Percentiles rank a stretch among this genome's conserved stretches.
phyloP scores from a whole-genome alignment of 1,140 invertebrate genomes.

The Acromyrmex heyeri region DNA sequence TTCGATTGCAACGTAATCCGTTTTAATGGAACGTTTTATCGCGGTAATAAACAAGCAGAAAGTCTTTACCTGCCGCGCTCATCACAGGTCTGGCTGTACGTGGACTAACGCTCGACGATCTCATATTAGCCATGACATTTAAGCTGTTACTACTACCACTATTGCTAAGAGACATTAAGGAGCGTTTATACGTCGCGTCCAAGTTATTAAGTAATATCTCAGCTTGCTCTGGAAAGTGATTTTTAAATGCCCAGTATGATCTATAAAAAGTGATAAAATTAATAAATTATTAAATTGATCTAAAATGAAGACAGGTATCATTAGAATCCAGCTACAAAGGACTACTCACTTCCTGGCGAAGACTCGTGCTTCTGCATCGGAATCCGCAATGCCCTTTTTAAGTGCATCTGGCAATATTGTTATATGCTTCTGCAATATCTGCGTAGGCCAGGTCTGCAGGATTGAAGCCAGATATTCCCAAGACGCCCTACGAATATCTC shows the following conservation, averaged over 20 bases:
- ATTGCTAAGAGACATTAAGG: slow-evolving; percentile 88
- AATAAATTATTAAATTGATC: neutral
- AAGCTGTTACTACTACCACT: slow-evolving; percentile 87
- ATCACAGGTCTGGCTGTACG: slow-evolving; percentile 81
- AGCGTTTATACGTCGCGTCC: slow-evolving; percentile 94
- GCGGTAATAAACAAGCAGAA: neutral
- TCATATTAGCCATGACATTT: slow-evolving; percentile 79
- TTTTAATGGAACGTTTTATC: slow-evolving; percentile 3
- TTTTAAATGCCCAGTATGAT: slow-evolving; percentile 96
- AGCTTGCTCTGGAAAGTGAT: slow-evolving; percentile 96
- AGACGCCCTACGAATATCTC: slow-evolving; percentile 94
- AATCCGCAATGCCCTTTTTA: slow-evolving; percentile 96
- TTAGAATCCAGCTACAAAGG: neutral
- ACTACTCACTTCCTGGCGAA: slow-evolving; percentile 90
- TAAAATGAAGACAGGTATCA: too few species aligned
- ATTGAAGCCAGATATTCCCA: slow-evolving; percentile 96
- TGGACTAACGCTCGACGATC: slow-evolving; percentile 83
- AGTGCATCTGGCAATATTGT: slow-evolving; percentile 93
- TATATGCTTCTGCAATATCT: slow-evolving; percentile 94
- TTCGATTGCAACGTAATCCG: slow-evolving; percentile 32
- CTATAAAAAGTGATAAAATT: slow-evolving; percentile 85
- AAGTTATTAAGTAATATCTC: slow-evolving; percentile 94
- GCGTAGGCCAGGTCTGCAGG: slow-evolving; percentile 94
- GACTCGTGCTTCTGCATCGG: slow-evolving; percentile 95
- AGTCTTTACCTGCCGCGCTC: slow-evolving; percentile 81